Conservation (phyloP, 2,888 invertebrate species). For the Andrena bucephala region DNA sequence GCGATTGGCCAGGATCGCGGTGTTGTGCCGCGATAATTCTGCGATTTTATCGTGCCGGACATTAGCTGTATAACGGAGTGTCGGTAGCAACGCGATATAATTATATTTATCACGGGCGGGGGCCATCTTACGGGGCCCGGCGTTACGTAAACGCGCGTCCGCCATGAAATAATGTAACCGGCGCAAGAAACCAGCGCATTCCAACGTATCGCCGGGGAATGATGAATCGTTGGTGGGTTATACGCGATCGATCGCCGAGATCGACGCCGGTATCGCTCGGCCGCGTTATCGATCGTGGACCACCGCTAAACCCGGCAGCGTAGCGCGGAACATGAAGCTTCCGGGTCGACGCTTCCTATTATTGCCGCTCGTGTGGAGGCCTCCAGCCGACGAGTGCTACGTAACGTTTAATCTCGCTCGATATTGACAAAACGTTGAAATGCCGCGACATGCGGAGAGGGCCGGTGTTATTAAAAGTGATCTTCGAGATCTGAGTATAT, state of each 20-base stretch:
- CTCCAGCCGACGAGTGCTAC: neutral
- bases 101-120: conserved; percentile 60
- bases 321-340: conserved; percentile 19
- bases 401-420: neutral
- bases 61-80: conserved; percentile 59
- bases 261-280: conserved; percentile 44
- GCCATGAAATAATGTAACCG: conserved; percentile 39
- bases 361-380: conserved; percentile 2
- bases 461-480: neutral
- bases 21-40: conserved; percentile 60
- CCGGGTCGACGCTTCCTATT: conserved; percentile 51
- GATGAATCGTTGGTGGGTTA: conserved; percentile 49
- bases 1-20: conserved; percentile 43
- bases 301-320: conserved; percentile 38
- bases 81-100: conserved; percentile 59
- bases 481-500: neutral
- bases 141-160: conserved; percentile 43
- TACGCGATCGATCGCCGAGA: conserved; percentile 44
- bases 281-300: conserved; percentile 47
- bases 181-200: conserved; percentile 33
- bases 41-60: conserved; percentile 64
- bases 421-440: neutral
- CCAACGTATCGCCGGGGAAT: conserved; percentile 32
- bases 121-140: conserved; percentile 15
- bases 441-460: neutral